Percentiles rank a stretch among this genome's conserved stretches.
Evolutionary conservation across 2,888 invertebrate genomes (phyloP).

Genomic region (Euclidia mi): DNA sequence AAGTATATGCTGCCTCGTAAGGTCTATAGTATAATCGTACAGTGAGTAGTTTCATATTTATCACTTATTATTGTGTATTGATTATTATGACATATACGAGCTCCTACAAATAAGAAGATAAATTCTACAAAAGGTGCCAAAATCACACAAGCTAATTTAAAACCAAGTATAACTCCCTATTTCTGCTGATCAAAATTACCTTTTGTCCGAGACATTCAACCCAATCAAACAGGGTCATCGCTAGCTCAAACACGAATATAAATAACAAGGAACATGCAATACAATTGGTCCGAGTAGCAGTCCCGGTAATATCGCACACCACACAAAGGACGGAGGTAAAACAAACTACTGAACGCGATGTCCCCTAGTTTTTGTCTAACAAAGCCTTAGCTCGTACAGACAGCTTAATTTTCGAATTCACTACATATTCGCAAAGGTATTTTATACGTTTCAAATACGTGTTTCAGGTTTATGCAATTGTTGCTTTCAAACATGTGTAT

Average conservation of each 20-base stretch:
- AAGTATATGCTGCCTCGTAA: too few species aligned
- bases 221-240: background rate
- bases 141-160: too few species aligned
- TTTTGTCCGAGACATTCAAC: too few species aligned
- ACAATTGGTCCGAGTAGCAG: background rate
- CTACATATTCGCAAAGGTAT: conserved; percentile 52
- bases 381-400: conserved; percentile 33
- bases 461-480: conserved; percentile 51
- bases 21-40: too few species aligned
- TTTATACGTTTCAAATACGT: conserved; percentile 36
- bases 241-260: background rate
- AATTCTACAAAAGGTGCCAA: too few species aligned
- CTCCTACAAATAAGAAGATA: too few species aligned
- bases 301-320: conserved; percentile 12
- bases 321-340: conserved; percentile 46
- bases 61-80: too few species aligned
- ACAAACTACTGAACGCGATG: conserved; percentile 46
- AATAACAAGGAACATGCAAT: conserved; percentile 17
- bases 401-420: conserved; percentile 53
- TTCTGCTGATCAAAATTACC: too few species aligned
- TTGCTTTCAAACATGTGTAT: too few species aligned
- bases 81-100: too few species aligned
- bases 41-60: too few species aligned
- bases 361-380: conserved; percentile 51
- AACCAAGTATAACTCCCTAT: too few species aligned